Evolutionary conservation across 2,113 vertebrate genomes (phyloP).

Genomic region (Machaerirhynchus nigripectus): DNA sequence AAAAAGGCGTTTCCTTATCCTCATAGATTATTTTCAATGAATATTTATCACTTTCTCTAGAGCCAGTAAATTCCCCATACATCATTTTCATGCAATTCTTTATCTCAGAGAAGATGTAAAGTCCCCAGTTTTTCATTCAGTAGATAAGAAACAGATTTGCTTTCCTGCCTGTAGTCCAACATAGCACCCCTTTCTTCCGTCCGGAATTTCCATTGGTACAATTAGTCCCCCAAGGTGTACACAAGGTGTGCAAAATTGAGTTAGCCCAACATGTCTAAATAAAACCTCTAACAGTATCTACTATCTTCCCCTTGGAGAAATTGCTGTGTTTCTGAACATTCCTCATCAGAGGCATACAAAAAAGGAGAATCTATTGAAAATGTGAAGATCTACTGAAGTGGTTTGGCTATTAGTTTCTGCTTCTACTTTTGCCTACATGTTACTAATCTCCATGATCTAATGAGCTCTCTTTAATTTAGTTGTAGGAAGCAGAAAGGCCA

Average conservation of each 20-base stretch:
- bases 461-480: background rate
- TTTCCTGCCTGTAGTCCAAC: background rate
- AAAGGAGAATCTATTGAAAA: background rate
- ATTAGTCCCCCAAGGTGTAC: background rate
- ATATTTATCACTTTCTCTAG: slow-evolving; percentile 66
- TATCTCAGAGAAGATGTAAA: slow-evolving; percentile 43
- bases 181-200: background rate
- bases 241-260: background rate
- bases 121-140: background rate
- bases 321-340: background rate
- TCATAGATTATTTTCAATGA: slow-evolving; percentile 64
- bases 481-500: slow-evolving; percentile 1
- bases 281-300: background rate
- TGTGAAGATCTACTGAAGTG: background rate
- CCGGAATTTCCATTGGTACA: background rate
- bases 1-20: slow-evolving; percentile 62
- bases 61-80: slow-evolving; percentile 15
- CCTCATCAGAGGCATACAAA: background rate
- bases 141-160: slow-evolving; percentile 7
- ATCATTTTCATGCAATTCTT: slow-evolving; percentile 15
- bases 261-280: background rate
- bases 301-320: background rate
- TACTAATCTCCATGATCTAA: background rate
- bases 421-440: background rate
- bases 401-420: background rate